Conservation (phyloP, 2,797 vertebrate species). For the Anniella stebbinsi region DNA sequence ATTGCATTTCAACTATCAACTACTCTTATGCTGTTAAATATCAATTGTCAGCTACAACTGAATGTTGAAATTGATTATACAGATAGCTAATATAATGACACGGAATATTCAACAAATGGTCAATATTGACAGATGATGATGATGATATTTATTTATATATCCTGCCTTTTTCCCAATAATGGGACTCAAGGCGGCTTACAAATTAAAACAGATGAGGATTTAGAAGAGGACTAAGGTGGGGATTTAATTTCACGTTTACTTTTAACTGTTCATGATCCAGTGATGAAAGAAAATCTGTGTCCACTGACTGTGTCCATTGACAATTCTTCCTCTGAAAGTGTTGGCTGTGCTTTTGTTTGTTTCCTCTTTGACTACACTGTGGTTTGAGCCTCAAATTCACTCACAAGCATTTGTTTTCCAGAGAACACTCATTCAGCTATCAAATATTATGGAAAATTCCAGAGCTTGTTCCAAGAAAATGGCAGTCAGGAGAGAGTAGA, state of each 20-base stretch:
- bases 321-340: neutral
- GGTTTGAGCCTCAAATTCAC: neutral
- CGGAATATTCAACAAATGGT: neutral
- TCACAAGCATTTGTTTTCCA: neutral
- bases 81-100: neutral
- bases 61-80: neutral
- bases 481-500: neutral
- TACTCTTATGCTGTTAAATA: neutral
- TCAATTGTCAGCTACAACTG: neutral
- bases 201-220: neutral
- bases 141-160: no score
- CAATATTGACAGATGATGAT: neutral
- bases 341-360: neutral
- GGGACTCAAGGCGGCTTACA: no score
- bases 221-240: neutral
- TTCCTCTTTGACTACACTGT: neutral
- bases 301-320: neutral
- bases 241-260: neutral
- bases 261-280: neutral
- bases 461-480: constrained; percentile 24
- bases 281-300: neutral
- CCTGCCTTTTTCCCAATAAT: no score
- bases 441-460: constrained; percentile 30
- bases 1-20: neutral
- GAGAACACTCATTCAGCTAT: neutral